Percentiles rank a stretch among this genome's conserved stretches.
phyloP scores from a whole-genome alignment of 1,140 invertebrate genomes.

The Drosophila bifasciata region DNA sequence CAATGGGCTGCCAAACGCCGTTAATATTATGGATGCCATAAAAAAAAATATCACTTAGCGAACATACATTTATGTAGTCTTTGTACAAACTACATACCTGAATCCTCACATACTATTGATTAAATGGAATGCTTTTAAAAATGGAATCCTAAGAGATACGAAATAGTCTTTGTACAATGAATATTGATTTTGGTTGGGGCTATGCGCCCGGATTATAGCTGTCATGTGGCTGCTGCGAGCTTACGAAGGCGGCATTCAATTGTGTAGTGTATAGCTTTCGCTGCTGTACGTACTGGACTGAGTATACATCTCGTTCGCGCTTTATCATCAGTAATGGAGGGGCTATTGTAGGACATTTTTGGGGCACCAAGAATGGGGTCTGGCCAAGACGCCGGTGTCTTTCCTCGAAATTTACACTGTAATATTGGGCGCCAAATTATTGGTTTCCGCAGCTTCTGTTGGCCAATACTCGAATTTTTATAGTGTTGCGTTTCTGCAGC shows the following conservation, averaged over 20 bases:
- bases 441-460: slow-evolving; percentile 14
- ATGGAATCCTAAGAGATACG: slow-evolving; percentile 38
- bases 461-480: slow-evolving; percentile 20
- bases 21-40: slow-evolving; percentile 54
- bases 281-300: slow-evolving; percentile 41
- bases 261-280: slow-evolving; percentile 56
- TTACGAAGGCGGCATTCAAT: slow-evolving; percentile 57
- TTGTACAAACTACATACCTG: too few species aligned
- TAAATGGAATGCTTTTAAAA: slow-evolving; percentile 47
- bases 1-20: slow-evolving; percentile 30
- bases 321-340: background rate
- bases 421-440: slow-evolving; percentile 3
- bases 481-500: slow-evolving; percentile 1
- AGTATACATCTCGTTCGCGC: slow-evolving; percentile 30
- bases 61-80: slow-evolving; percentile 4
- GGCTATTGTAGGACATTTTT: background rate
- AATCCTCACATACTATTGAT: slow-evolving; percentile 6
- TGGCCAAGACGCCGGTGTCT: slow-evolving; percentile 9
- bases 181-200: slow-evolving; percentile 53
- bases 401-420: slow-evolving; percentile 1
- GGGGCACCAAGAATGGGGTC: too few species aligned
- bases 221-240: slow-evolving; percentile 51
- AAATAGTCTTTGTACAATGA: slow-evolving; percentile 39
- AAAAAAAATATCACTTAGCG: slow-evolving; percentile 50
- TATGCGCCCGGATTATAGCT: slow-evolving; percentile 27